These are phyloP conservation scores for Ophonus ardosiacus DNA, from an alignment of 2,888 invertebrate genomes.

Conservation along the genomic window DNA sequence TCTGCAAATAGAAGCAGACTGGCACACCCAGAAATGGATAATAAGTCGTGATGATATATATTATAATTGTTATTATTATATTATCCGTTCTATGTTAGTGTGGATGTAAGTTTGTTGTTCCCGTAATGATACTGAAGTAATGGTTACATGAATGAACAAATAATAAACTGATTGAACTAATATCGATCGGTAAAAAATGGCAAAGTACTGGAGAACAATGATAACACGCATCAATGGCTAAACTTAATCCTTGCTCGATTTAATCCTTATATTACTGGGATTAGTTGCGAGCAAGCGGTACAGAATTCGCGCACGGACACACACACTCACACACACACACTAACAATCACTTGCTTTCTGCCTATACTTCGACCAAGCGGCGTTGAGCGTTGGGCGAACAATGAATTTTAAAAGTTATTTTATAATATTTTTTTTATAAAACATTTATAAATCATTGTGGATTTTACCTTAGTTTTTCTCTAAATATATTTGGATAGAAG, in stretches of 20 bases:
- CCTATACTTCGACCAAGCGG: neutral
- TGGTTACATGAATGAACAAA: constrained; percentile 31
- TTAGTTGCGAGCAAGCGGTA: constrained; percentile 72
- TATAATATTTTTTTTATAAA: neutral
- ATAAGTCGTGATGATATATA: too few relatives aligned
- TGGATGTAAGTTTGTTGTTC: neutral
- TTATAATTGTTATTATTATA: too few relatives aligned
- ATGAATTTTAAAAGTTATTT: too few relatives aligned
- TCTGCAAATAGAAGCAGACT: too few relatives aligned
- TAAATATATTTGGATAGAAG: too few relatives aligned
- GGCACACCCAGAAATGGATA: too few relatives aligned
- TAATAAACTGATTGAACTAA: constrained; percentile 60
- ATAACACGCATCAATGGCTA: constrained; percentile 76
- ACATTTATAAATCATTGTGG: neutral
- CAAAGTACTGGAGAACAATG: constrained; percentile 73
- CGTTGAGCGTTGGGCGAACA: too few relatives aligned
- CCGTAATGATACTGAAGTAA: neutral
- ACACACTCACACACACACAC: constrained; percentile 11
- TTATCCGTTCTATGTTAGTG: too few relatives aligned
- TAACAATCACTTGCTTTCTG: constrained; percentile 34
- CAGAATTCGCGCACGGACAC: constrained; percentile 69
- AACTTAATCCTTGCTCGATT: constrained; percentile 74
- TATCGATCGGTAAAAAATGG: constrained; percentile 58
- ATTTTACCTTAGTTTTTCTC: too few relatives aligned
- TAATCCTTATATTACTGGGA: constrained; percentile 76